Evolutionary conservation across 2,113 vertebrate genomes (phyloP).

Genomic region (Isichthys henryi): DNA sequence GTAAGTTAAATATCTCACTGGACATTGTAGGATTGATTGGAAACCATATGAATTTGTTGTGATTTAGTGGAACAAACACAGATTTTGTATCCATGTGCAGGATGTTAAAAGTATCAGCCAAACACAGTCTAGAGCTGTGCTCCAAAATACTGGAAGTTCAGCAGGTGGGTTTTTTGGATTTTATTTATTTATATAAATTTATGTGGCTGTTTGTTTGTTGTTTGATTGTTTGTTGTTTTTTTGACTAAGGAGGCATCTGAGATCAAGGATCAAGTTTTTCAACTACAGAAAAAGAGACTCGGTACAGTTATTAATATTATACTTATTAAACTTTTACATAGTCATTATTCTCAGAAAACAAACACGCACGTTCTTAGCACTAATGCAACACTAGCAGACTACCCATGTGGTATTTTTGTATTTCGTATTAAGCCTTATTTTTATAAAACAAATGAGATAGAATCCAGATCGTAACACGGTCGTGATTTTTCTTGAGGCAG

Average conservation of each 20-base stretch:
- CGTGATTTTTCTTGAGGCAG: not conserved
- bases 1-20: constrained; percentile 39
- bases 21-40: not conserved
- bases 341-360: not conserved
- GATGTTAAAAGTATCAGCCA: constrained; percentile 41
- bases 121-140: constrained; percentile 47
- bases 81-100: constrained; percentile 32
- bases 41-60: not conserved
- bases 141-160: constrained; percentile 49
- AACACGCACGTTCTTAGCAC: not conserved
- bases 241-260: constrained; percentile 49
- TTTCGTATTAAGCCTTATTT: not conserved
- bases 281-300: constrained; percentile 4
- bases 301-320: not conserved
- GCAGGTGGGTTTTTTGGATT: constrained; percentile 35
- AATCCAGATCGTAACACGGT: not conserved
- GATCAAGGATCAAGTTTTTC: constrained; percentile 56
- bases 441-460: not conserved
- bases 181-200: not conserved
- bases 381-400: not conserved
- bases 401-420: not conserved
- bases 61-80: not conserved
- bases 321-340: not conserved
- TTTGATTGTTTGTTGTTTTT: not conserved
- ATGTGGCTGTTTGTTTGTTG: not conserved